Evolutionary conservation across 2,888 invertebrate genomes (phyloP).

Genomic region (Camptogramma bilineatum): DNA sequence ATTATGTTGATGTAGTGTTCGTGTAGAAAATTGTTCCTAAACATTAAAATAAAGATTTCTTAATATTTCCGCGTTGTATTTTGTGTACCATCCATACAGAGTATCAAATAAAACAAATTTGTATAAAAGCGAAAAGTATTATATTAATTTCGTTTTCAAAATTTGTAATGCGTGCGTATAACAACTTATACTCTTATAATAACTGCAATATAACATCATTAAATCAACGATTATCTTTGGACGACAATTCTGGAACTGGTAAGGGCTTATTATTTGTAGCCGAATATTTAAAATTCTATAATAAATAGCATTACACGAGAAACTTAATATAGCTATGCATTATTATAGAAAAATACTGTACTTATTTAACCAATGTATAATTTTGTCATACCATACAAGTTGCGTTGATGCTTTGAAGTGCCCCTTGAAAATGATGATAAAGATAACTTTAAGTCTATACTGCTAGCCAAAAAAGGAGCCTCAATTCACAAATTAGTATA

Average conservation of each 20-base stretch:
- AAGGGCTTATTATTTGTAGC: conserved; percentile 63
- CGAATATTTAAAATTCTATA: not conserved
- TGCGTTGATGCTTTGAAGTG: too few relatives aligned
- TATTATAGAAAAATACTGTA: too few relatives aligned
- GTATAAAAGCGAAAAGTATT: conserved; percentile 57
- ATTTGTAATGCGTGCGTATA: conserved; percentile 58
- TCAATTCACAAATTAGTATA: too few relatives aligned
- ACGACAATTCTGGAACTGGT: conserved; percentile 78
- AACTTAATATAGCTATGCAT: not conserved
- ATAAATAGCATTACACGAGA: not conserved
- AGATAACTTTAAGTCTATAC: too few relatives aligned
- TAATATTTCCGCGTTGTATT: not conserved
- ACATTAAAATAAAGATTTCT: not conserved
- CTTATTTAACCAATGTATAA: too few relatives aligned
- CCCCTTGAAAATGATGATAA: too few relatives aligned
- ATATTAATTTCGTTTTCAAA: conserved; percentile 64
- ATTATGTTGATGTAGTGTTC: not conserved
- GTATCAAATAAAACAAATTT: conserved; percentile 48
- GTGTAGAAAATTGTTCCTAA: not conserved
- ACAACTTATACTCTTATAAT: conserved; percentile 49
- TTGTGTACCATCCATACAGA: conserved; percentile 1
- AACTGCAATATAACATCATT: conserved; percentile 41
- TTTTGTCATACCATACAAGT: too few relatives aligned
- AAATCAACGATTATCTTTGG: conserved; percentile 62
- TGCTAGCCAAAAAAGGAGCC: too few relatives aligned